A percentile compares a stretch with the other conserved stretches of the same genome.
Evolutionary conservation across 2,113 vertebrate genomes (phyloP).

Genomic region (Ochotona princeps): DNA sequence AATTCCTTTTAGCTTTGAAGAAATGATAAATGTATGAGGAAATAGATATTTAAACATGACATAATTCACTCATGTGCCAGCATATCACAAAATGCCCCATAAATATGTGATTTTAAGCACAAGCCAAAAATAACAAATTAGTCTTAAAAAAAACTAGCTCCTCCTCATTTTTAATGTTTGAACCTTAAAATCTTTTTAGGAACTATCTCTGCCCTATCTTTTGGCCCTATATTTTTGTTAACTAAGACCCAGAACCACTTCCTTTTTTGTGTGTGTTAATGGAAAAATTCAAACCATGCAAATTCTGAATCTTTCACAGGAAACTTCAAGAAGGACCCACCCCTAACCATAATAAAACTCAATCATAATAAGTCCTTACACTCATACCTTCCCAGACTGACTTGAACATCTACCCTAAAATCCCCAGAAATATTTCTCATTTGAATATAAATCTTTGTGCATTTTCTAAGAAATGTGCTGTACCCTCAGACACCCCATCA

Average conservation of each 20-base stretch:
- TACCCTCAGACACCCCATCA: not conserved
- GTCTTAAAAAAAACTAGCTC: not conserved
- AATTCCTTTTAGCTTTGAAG: too few relatives aligned
- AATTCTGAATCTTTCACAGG: not conserved
- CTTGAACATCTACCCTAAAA: not conserved
- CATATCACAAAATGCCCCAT: too few relatives aligned
- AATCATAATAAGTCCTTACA: not conserved
- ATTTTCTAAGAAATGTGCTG: not conserved
- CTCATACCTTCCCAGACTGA: not conserved
- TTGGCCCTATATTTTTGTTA: not conserved
- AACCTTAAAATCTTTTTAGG: not conserved
- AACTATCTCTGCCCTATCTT: not conserved
- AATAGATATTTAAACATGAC: too few relatives aligned
- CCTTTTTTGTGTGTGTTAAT: not conserved
- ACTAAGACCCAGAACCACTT: not conserved
- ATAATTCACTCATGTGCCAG: too few relatives aligned
- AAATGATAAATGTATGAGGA: too few relatives aligned
- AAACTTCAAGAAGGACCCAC: too few relatives aligned
- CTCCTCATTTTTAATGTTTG: not conserved
- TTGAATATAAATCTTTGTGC: not conserved
- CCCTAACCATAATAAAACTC: not conserved
- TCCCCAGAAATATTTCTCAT: not conserved
- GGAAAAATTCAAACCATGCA: not conserved
- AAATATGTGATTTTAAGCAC: too few relatives aligned
- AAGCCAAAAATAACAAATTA: too few relatives aligned